Conservation (phyloP, 1,140 invertebrate genomes). For the Philopotamus ludificatus region DNA sequence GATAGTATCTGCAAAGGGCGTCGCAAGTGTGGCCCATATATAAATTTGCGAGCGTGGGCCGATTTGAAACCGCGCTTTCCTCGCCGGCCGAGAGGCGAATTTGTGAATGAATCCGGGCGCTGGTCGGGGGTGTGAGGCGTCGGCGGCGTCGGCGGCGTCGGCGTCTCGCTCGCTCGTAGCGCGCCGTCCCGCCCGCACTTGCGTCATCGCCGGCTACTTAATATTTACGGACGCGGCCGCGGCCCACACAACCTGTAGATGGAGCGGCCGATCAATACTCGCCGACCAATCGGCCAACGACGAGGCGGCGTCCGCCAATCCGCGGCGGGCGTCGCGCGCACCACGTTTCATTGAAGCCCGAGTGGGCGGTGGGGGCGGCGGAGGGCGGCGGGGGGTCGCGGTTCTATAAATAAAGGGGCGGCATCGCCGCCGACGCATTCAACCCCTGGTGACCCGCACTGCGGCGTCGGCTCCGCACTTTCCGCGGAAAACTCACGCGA, state of each 20-base stretch:
- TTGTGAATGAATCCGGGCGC: conserved; percentile 38
- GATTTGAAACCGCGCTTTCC: conserved; percentile 22
- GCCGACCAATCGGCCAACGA: conserved; percentile 12
- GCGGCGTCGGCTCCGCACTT: too few species aligned
- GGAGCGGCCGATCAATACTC: conserved; percentile 35
- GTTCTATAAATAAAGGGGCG: conserved; percentile 56
- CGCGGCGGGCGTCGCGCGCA: conserved; percentile 28
- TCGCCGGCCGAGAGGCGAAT: conserved; percentile 18
- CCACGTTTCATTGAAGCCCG: conserved; percentile 61
- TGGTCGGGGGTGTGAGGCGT: conserved; percentile 7
- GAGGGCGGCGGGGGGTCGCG: conserved; percentile 42
- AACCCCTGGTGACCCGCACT: too few species aligned
- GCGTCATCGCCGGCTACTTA: conserved; percentile 34
- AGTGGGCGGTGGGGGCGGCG: conserved; percentile 56
- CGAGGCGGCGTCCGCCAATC: conserved; percentile 28
- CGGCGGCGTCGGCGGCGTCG: conserved; percentile 3
- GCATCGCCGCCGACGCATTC: conserved; percentile 17
- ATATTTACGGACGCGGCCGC: conserved; percentile 39
- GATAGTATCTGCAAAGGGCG: background rate
- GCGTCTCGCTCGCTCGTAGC: conserved; percentile 14
- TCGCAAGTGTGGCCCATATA: conserved; percentile 4
- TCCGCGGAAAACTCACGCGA: too few species aligned
- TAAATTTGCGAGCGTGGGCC: conserved; percentile 21
- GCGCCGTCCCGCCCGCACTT: conserved; percentile 25
- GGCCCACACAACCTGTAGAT: conserved; percentile 42